phyloP scores from a whole-genome alignment of 2,113 vertebrate species.

The Collichthys lucidus region DNA sequence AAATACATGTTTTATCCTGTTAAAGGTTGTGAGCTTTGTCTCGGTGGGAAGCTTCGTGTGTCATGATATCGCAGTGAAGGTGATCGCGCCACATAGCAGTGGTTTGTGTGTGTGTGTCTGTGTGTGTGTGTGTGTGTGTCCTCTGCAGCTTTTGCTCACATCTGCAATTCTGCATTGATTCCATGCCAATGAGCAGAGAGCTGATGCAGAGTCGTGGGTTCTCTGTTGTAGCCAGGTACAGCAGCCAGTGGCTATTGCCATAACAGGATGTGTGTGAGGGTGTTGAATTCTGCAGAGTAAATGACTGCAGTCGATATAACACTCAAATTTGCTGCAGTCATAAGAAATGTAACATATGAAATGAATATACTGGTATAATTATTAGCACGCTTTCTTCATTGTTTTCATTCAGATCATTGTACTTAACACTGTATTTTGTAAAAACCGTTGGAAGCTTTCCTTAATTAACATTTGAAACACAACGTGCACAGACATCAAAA shows the following conservation, averaged over 20 bases:
- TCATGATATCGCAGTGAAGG: constrained; percentile 50
- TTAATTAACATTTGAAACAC: constrained; percentile 62
- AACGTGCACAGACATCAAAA: constrained; percentile 48
- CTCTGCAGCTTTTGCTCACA: constrained; percentile 72
- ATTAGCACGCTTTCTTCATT: not conserved
- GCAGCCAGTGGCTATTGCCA: constrained; percentile 53
- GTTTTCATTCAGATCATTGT: not conserved
- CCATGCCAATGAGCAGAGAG: constrained; percentile 71
- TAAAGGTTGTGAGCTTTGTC: constrained; percentile 37
- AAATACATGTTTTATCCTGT: constrained; percentile 22
- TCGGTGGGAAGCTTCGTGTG: constrained; percentile 29
- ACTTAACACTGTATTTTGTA: constrained; percentile 18
- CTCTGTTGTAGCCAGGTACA: constrained; percentile 57
- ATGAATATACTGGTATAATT: not conserved
- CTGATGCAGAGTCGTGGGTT: constrained; percentile 54
- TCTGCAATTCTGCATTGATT: constrained; percentile 75
- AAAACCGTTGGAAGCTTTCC: constrained; percentile 13
- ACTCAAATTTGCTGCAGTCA: constrained; percentile 60
- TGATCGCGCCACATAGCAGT: constrained; percentile 12
- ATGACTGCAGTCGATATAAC: constrained; percentile 62
- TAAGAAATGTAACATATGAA: constrained; percentile 24
- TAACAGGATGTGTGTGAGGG: constrained; percentile 41
- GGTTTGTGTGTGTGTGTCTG: too few relatives aligned
- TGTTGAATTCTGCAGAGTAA: constrained; percentile 63
- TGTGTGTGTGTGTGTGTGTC: constrained; percentile 36